These are phyloP conservation scores for Hymenochirus boettgeri DNA, from an alignment of 2,113 vertebrate genomes.

Conservation along the genomic window DNA sequence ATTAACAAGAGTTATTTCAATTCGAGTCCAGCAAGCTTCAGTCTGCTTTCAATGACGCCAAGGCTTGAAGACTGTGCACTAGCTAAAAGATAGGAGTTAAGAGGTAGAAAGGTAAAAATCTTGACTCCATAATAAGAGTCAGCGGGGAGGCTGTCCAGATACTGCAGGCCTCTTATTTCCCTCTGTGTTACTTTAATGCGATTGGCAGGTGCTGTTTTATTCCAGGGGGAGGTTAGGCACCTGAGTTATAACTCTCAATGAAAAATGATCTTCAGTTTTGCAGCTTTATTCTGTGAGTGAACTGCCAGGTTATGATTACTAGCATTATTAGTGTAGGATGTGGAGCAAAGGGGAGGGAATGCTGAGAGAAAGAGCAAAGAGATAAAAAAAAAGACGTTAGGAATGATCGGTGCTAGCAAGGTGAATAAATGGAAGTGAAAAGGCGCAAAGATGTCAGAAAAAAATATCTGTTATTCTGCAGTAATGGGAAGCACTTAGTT, in stretches of 20 bases:
- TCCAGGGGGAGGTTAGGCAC: conserved; percentile 57
- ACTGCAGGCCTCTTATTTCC: conserved; percentile 59
- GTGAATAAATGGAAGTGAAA: not conserved
- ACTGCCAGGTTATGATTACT: conserved; percentile 50
- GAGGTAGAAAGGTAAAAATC: conserved; percentile 63
- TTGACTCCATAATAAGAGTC: conserved; percentile 69
- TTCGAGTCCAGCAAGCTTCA: conserved; percentile 58
- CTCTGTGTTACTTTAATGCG: conserved; percentile 55
- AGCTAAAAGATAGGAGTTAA: conserved; percentile 48
- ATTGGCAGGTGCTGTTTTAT: conserved; percentile 65
- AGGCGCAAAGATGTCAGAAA: not conserved
- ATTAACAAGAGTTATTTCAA: conserved; percentile 75
- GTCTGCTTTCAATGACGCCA: conserved; percentile 63
- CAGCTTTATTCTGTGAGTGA: conserved; percentile 50
- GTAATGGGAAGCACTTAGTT: not conserved
- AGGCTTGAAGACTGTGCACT: conserved; percentile 55
- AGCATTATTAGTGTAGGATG: conserved; percentile 47
- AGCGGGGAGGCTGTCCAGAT: conserved; percentile 64
- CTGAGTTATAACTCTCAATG: conserved; percentile 62
- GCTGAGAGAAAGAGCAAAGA: not conserved
- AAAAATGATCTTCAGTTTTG: conserved; percentile 59
- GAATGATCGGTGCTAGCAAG: not conserved
- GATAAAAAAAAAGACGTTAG: not conserved
- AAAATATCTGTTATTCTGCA: not conserved
- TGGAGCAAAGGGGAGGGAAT: conserved; percentile 3